Evolutionary conservation across 2,888 invertebrate species (phyloP).

Genomic region (Desoria tigrina): DNA sequence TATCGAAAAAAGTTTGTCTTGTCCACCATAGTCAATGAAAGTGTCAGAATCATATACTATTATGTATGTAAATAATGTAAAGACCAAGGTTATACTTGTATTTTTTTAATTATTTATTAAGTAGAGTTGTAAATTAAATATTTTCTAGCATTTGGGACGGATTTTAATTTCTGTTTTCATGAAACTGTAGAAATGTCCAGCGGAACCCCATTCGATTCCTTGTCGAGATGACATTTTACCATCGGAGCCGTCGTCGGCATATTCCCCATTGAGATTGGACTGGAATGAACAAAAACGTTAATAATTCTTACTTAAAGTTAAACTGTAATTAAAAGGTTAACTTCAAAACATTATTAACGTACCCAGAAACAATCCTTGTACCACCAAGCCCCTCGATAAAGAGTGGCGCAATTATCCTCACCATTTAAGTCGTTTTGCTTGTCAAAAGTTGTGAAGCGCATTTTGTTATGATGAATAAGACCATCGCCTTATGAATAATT

Average conservation of each 20-base stretch:
- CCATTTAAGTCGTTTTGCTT: constrained; percentile 37
- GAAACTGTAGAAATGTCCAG: constrained; percentile 33
- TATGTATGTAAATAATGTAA: no score
- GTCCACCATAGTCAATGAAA: no score
- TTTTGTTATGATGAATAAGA: constrained; percentile 37
- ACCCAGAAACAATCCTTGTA: constrained; percentile 35
- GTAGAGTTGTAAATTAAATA: no score
- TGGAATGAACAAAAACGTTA: no score
- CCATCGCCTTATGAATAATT: constrained; percentile 28
- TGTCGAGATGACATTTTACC: constrained; percentile 25
- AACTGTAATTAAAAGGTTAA: not conserved
- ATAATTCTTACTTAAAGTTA: constrained; percentile 7
- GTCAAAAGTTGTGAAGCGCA: constrained; percentile 38
- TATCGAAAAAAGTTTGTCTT: no score
- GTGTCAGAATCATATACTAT: no score
- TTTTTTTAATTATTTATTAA: no score
- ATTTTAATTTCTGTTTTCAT: constrained; percentile 40
- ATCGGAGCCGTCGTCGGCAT: constrained; percentile 29
- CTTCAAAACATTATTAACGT: not conserved
- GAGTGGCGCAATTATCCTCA: constrained; percentile 22
- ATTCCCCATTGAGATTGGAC: constrained; percentile 37
- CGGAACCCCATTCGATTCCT: constrained; percentile 36
- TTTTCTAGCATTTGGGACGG: constrained; percentile 28
- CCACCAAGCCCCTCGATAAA: constrained; percentile 41
- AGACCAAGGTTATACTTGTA: no score